Conservation (phyloP, 2,888 invertebrate genomes). For the Ormyrus thymus region DNA sequence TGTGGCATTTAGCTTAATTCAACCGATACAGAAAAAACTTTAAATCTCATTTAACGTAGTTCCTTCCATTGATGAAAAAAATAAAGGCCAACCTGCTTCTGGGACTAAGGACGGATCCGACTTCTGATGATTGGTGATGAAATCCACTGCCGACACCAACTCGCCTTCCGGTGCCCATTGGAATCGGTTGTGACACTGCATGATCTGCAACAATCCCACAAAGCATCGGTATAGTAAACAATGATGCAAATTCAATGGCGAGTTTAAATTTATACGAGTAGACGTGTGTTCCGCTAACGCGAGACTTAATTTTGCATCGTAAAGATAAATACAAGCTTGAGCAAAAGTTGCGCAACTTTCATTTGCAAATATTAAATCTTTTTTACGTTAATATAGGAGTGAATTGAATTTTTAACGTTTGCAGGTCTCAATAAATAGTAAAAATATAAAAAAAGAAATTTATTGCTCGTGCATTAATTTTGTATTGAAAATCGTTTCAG, state of each 20-base stretch:
- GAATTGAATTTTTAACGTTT: too few species aligned
- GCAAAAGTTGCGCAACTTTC: neutral
- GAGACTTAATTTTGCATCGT: neutral
- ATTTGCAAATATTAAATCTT: neutral
- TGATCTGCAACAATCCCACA: conserved; percentile 77
- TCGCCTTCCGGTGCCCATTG: conserved; percentile 85
- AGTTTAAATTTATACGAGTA: neutral
- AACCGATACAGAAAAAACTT: neutral
- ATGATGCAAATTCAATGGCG: conserved; percentile 15
- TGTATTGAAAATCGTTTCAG: too few species aligned
- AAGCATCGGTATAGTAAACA: conserved; percentile 43
- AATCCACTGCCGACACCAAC: conserved; percentile 78
- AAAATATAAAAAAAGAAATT: too few species aligned
- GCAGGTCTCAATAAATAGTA: too few species aligned
- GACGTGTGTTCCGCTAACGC: neutral
- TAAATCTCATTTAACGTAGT: conserved; percentile 2
- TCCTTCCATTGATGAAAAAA: neutral
- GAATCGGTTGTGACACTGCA: conserved; percentile 83
- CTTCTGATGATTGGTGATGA: conserved; percentile 73
- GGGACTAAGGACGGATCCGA: conserved; percentile 73
- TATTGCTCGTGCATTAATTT: too few species aligned
- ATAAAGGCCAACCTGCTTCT: conserved; percentile 69
- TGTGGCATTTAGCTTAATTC: neutral
- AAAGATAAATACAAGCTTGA: neutral
- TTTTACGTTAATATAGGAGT: too few species aligned